phyloP scores from a whole-genome alignment of 2,797 vertebrate species.

The Thalassophryne amazonica region DNA sequence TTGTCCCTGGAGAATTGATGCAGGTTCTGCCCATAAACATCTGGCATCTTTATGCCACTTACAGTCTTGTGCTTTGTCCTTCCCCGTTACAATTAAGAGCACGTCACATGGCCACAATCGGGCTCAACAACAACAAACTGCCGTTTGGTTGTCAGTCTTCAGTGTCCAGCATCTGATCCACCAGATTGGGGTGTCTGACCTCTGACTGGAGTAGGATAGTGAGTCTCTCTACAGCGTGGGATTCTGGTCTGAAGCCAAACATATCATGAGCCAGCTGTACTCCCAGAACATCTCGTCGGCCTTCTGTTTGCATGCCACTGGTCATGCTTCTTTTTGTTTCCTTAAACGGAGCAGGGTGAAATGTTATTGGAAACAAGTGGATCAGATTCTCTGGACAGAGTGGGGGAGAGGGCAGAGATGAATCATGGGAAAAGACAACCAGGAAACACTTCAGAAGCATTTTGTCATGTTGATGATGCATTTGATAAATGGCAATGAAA shows the following conservation, averaged over 20 bases:
- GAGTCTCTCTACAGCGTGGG: conserved; percentile 40
- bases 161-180: too few relatives aligned
- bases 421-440: conserved; percentile 10
- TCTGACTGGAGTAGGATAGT: not conserved
- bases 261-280: conserved; percentile 23
- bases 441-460: not conserved
- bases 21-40: too few relatives aligned
- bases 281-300: conserved; percentile 27
- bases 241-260: conserved; percentile 50
- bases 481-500: too few relatives aligned
- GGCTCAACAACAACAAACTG: too few relatives aligned
- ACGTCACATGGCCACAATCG: too few relatives aligned
- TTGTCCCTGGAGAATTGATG: too few relatives aligned
- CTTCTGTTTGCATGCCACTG: conserved; percentile 26
- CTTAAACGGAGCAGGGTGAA: not conserved
- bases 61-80: too few relatives aligned
- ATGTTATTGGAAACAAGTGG: not conserved
- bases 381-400: not conserved
- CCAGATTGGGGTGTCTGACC: conserved; percentile 23
- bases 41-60: too few relatives aligned
- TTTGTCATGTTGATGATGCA: not conserved
- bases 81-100: too few relatives aligned
- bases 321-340: conserved; percentile 18
- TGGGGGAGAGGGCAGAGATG: not conserved
- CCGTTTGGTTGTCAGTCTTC: too few relatives aligned